Base-by-base conservation (phyloP, 2,888 invertebrate genomes). In the Agonopterix arenella region DNA sequence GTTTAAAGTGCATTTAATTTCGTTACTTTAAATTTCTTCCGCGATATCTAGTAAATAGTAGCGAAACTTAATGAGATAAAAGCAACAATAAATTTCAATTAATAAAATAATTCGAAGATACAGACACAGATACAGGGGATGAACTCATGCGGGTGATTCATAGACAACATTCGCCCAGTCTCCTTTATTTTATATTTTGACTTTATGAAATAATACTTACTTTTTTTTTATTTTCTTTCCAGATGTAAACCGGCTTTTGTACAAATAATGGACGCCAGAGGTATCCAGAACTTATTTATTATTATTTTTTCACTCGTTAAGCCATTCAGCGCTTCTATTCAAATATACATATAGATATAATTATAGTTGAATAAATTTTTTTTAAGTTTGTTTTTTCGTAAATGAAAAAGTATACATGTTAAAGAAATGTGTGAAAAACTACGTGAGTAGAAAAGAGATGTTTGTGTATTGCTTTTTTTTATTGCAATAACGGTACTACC, bases 231-330 rank as follows among this genome's bases (percentile, higher is more conserved):
- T 55, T 58, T 58, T 67, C 16, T 57, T 80, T 82, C 46, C 84
- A 84, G 84, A 73, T 75, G 58, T 57, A 64, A 64, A 62, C 70
- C 72, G 70, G 80, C 73, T 80, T 80, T 83, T 88, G 86, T 88
- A 88, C 86, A 88, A 86, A 85, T 68, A 59, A 66, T 57, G 75
- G 76, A 70, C 61, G 74, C 76, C 66, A 57, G 64, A 59, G 73
- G 78, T 71, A 65, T 73, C 80, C 76, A 62, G 70, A 74, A 76
- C 71, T 78, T 81, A 84, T 85, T 88, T 86, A 85, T 86, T 82
- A 80, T 77, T 73, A 37, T 62, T 73, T 76, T 76, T 75, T 80
- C 83, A 82, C 81, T 81, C 70, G 82, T 84, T 83, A 83, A 79
- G 76, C 76, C 76, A 73, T 77, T 76, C 80, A 77, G 79, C 67